phyloP scores from a whole-genome alignment of 2,797 vertebrate species.

The Rhinoraja longicauda region DNA sequence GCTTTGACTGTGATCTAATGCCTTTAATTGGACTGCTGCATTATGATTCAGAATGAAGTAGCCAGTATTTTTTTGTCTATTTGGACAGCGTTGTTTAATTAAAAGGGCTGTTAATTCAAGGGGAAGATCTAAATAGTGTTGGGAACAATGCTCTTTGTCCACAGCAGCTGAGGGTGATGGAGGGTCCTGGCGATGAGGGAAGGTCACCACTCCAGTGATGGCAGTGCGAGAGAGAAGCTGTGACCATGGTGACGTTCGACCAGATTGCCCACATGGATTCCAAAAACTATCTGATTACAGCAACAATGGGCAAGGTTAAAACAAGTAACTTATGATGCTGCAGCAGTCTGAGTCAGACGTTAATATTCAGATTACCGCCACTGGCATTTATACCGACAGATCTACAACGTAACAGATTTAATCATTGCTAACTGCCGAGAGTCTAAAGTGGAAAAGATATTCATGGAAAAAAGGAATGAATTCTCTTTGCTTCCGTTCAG shows the following conservation, averaged over 20 bases:
- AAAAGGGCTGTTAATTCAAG: conserved; percentile 10
- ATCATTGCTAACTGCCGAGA: neutral
- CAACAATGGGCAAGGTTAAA: neutral
- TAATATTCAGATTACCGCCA: neutral
- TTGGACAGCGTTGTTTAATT: conserved; percentile 24
- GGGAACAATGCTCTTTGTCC: neutral
- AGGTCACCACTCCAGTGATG: neutral
- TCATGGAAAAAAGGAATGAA: neutral
- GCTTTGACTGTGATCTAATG: conserved; percentile 7
- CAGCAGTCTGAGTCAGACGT: neutral
- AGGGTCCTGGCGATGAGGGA: neutral
- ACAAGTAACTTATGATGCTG: neutral
- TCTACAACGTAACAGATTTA: neutral
- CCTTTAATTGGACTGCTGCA: conserved; percentile 16
- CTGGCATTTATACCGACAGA: neutral
- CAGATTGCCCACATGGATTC: neutral
- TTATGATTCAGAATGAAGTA: conserved; percentile 7
- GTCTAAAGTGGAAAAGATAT: neutral
- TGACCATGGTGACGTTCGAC: neutral
- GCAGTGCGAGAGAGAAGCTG: conserved; percentile 16
- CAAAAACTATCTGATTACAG: neutral
- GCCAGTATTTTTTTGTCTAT: neutral
- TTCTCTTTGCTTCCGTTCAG: neutral
- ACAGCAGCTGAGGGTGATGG: neutral
- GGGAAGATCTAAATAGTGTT: neutral